phyloP scores from a whole-genome alignment of 2,888 invertebrate genomes.

The Neoaliturus tenellus region DNA sequence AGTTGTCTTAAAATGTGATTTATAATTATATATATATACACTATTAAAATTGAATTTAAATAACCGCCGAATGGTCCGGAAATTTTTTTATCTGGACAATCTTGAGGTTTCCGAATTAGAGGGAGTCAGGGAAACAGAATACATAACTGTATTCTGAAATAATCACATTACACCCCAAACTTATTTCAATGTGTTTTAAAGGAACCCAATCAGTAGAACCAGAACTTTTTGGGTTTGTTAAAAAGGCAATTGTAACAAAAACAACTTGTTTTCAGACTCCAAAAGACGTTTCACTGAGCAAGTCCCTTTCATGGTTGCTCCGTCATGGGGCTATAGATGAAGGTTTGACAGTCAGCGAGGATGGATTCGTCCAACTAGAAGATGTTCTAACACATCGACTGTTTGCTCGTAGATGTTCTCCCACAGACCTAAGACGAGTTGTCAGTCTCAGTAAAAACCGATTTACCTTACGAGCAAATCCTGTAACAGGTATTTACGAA shows the following conservation, averaged over 20 bases:
- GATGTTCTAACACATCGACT: slow-evolving; percentile 43
- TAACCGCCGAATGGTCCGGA: too few relatives aligned
- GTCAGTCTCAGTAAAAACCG: slow-evolving; percentile 34
- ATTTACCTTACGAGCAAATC: slow-evolving; percentile 34
- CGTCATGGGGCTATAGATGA: slow-evolving; percentile 48
- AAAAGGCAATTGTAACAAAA: background rate
- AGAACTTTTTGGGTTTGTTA: too few relatives aligned
- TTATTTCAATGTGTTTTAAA: too few relatives aligned
- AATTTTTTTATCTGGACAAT: too few relatives aligned
- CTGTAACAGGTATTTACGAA: slow-evolving; percentile 17
- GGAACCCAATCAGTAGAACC: too few relatives aligned
- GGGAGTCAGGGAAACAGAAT: too few relatives aligned
- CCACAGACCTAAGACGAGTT: slow-evolving; percentile 33
- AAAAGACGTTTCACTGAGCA: slow-evolving; percentile 43
- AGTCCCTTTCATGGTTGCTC: slow-evolving; percentile 40
- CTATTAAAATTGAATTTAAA: too few relatives aligned
- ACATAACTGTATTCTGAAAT: too few relatives aligned
- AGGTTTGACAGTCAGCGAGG: slow-evolving; percentile 31
- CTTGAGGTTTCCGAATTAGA: too few relatives aligned
- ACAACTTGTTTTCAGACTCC: slow-evolving; percentile 17
- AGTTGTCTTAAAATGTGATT: too few relatives aligned
- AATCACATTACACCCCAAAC: too few relatives aligned
- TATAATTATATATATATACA: too few relatives aligned
- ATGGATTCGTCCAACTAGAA: slow-evolving; percentile 29
- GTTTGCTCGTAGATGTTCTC: slow-evolving; percentile 29